Base-by-base conservation (phyloP, 2,888 invertebrate species). In the Hypena proboscidalis region DNA sequence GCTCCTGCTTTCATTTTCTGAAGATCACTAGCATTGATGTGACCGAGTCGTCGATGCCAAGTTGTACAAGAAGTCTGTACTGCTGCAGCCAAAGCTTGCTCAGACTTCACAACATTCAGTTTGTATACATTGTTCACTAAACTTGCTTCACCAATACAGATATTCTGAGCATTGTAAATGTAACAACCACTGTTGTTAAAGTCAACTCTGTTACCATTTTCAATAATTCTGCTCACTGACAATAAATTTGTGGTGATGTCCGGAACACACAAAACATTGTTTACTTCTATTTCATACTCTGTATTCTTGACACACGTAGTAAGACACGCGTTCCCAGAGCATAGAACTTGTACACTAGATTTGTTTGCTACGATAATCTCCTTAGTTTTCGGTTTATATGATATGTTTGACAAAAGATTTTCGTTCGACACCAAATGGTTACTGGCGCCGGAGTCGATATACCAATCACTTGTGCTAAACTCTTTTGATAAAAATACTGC, bases 21-120 rank as follows among this genome's bases (percentile, higher is more conserved):
- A 11, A 56, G 21, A 17, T 42, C 31, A 22, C 22, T 41, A 0
- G 35, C 33, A 23, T 55, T 51, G 0, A 55, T 35, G 19, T 53
- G 56, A 0, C 47, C 60, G n/a, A 58, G 22, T 4, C 50, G 26
- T 19, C 44, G 20, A n/a, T 60, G 60, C 54, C 55, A 60, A 10
- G 11, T 35, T 2, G 15, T 26, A n/a, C 34, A 11, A 10, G 34
- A 26, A 19, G 7, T 8, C 10, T 27, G 11, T 8, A 35, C 35
- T 10, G 35, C 25, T 11, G 36, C 36, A 20, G 14, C 36, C 13
- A 27, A 17, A 3, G 7, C 3, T 27, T 36, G 11, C 7, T 36
- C 7, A 1, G n/a, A 5, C 10, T 10, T 21, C 13, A 7, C 19
- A 8, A 20, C 8, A 2, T 22, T 21, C 14, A 31, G 25, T 25